Percentiles rank a stretch among this genome's conserved stretches.
phyloP scores from a whole-genome alignment of 2,797 vertebrate species.

The Hippocampus kuda region DNA sequence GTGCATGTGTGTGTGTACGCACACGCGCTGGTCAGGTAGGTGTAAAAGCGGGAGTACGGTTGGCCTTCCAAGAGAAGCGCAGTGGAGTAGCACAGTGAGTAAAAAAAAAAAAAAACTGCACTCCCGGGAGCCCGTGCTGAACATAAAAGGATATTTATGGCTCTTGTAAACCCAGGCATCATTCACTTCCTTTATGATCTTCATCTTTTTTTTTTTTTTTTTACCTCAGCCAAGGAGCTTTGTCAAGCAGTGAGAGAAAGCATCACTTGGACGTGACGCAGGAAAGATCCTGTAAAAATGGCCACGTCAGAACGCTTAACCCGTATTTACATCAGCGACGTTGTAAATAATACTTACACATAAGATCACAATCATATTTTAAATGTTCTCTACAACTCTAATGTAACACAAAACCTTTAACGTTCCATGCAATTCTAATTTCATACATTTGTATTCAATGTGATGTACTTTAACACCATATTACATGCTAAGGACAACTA shows the following conservation, averaged over 20 bases:
- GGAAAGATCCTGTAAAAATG: neutral
- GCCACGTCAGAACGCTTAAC: too few relatives aligned
- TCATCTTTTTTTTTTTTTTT: neutral
- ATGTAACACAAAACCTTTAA: too few relatives aligned
- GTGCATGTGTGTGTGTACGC: neutral
- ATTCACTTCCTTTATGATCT: neutral
- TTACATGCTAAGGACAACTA: too few relatives aligned
- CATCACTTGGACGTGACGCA: neutral
- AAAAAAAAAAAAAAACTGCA: conserved; percentile 8
- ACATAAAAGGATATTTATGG: conserved; percentile 20
- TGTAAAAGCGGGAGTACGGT: conserved; percentile 10
- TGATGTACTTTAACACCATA: too few relatives aligned
- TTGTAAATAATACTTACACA: too few relatives aligned
- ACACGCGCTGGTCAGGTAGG: conserved; percentile 10
- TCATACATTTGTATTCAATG: too few relatives aligned
- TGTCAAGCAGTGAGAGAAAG: neutral
- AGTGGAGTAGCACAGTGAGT: conserved; percentile 17
- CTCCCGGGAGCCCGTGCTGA: conserved; percentile 8
- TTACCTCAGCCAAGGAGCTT: neutral
- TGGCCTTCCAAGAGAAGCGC: conserved; percentile 7
- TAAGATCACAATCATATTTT: too few relatives aligned
- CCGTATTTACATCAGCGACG: too few relatives aligned
- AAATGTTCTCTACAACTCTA: too few relatives aligned
- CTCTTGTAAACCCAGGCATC: conserved; percentile 10
- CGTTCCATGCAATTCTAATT: too few relatives aligned